Evolutionary conservation across 2,888 invertebrate genomes (phyloP).

Genomic region (Sussaba pulchella): DNA sequence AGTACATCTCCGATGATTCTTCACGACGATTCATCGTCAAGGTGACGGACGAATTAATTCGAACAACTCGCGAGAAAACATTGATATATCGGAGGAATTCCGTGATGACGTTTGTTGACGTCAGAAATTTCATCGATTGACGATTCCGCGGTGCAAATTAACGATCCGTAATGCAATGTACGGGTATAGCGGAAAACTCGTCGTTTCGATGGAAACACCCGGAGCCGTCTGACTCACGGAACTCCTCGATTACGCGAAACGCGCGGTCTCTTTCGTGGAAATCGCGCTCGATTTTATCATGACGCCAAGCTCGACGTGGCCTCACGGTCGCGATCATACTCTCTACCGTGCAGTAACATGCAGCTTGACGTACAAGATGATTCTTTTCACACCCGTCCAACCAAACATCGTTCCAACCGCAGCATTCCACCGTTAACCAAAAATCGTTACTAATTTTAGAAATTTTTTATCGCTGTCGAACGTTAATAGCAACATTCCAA

Average conservation of each 20-base stretch:
- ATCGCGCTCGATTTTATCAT: not conserved
- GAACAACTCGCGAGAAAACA: conserved; percentile 19
- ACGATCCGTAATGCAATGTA: not conserved
- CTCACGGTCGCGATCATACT: no score
- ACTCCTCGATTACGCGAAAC: conserved; percentile 44
- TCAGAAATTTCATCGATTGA: not conserved
- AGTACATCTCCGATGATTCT: not conserved
- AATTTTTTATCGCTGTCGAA: not conserved
- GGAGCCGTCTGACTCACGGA: no score
- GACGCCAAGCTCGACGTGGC: not conserved
- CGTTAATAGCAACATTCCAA: no score
- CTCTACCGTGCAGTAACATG: not conserved
- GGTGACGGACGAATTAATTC: not conserved
- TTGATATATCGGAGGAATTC: no score
- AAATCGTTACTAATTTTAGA: not conserved
- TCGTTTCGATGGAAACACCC: not conserved
- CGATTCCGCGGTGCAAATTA: not conserved
- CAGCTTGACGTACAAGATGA: not conserved
- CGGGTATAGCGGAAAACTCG: conserved; percentile 1
- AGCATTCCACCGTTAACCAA: no score
- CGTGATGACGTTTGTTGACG: no score
- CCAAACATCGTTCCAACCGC: no score
- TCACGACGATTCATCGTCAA: not conserved
- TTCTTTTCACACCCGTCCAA: not conserved
- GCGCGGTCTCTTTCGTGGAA: conserved; percentile 43